A percentile compares a stretch with the other conserved stretches of the same genome.
Evolutionary conservation across 2,888 invertebrate genomes (phyloP).

Genomic region (Rugalucina vietnamica): DNA sequence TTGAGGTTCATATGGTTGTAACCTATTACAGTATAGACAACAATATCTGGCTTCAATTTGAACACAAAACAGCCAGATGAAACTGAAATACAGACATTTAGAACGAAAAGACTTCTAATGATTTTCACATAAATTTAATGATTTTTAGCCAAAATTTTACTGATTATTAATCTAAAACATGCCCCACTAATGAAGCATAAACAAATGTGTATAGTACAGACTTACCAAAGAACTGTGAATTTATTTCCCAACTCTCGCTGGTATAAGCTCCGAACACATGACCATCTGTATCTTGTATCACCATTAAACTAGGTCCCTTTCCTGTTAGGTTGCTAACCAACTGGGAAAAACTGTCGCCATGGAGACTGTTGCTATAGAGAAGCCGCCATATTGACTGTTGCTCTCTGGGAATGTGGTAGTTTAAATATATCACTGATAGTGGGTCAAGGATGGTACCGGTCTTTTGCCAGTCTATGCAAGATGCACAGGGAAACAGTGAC

Average conservation of each 20-base stretch:
- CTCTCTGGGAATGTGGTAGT: conserved; percentile 90
- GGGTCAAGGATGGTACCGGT: conserved; percentile 74
- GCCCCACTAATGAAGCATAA: too few relatives aligned
- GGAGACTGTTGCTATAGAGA: conserved; percentile 87
- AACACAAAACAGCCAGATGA: background rate
- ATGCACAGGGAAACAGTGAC: conserved; percentile 64
- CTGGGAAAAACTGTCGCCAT: conserved; percentile 93
- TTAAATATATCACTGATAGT: conserved; percentile 85
- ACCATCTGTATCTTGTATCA: conserved; percentile 90
- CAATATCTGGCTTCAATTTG: background rate
- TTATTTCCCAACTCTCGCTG: conserved; percentile 90
- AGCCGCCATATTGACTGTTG: conserved; percentile 93
- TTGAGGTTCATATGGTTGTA: too few relatives aligned
- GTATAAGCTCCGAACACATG: conserved; percentile 96
- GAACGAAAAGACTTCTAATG: too few relatives aligned
- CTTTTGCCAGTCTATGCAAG: conserved; percentile 73
- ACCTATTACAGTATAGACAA: background rate
- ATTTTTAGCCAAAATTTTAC: too few relatives aligned
- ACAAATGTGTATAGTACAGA: background rate
- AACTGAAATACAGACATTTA: background rate
- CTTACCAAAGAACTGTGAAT: conserved; percentile 90
- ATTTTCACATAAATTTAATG: too few relatives aligned
- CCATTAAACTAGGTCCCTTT: conserved; percentile 88
- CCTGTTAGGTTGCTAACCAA: conserved; percentile 74
- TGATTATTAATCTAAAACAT: too few relatives aligned